Base-by-base conservation (phyloP, 2,113 vertebrate genomes). In the Phaethornis superciliosus region DNA sequence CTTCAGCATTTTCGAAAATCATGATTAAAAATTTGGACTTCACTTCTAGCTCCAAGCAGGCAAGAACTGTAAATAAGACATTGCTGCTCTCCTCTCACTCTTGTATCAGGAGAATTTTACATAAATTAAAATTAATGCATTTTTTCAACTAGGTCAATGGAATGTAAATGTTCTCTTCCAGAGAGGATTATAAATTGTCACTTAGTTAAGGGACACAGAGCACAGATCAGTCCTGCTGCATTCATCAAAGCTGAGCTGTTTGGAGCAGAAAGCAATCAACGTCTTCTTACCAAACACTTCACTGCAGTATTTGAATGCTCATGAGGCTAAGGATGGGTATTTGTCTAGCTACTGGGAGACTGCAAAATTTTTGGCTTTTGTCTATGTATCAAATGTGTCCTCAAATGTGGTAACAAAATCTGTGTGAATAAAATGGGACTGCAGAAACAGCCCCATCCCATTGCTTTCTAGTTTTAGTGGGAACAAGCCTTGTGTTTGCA, bases 41-140 rank as follows among this genome's bases (percentile, higher is more conserved):
- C 54, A 62, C 58, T 94, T 96, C 64, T 85, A 89, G 80, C 52
- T 95, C 72, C 91, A 86, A 94, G 88, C 91, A 89, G 52, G 55
- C 83, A 92, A 83, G 64, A 58, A 85, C 78, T 80, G 88, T 77
- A 94, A 91, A 81, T 81, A 90, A 89, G 87, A 81, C 67, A 76
- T 44, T 0, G 33, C 46, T 67, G 88, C 80, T 90, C 67, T 94
- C 40, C 58, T 92, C 83, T 78, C 69, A 59, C 42, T 94, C 74
- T 89, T 94, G 58, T 82, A 60, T 71, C 93, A 76, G 59, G 68
- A 90, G 51, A 95, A 90, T 94, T 96, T 96, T 97, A 71, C 95
- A 96, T 97, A 96, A 93, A 96, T 96, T 96, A 96, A 95, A 95
- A 96, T 97, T 95, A 97, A 97, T 97, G 54, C 24, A 81, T 94